Evolutionary conservation across 1,140 invertebrate species (phyloP).

Genomic region (Aphidius gifuensis): DNA sequence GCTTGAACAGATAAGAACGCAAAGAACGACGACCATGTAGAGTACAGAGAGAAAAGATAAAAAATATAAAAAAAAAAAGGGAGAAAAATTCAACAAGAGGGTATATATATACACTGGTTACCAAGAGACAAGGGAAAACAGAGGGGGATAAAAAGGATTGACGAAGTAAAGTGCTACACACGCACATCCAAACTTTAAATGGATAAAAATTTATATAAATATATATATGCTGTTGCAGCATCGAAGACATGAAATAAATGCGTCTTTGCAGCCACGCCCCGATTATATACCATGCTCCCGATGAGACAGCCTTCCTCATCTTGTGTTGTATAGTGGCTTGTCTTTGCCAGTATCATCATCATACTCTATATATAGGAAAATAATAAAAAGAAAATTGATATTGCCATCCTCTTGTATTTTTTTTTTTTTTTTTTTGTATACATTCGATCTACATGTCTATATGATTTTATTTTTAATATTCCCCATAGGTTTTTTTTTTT

Average conservation of each 20-base stretch:
- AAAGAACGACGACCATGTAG: too few relatives aligned
- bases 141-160: constrained; percentile 18
- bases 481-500: too few relatives aligned
- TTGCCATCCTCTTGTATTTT: too few relatives aligned
- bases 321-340: constrained; percentile 21
- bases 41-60: neutral
- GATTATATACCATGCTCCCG: constrained; percentile 16
- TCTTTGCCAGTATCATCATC: constrained; percentile 1
- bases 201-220: too few relatives aligned
- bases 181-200: too few relatives aligned
- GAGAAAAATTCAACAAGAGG: constrained; percentile 19
- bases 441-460: too few relatives aligned
- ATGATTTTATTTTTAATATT: too few relatives aligned
- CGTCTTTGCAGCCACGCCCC: constrained; percentile 25
- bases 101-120: too few relatives aligned
- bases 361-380: too few relatives aligned
- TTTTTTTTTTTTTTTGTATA: too few relatives aligned
- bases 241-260: constrained; percentile 30
- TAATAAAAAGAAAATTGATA: too few relatives aligned
- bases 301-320: constrained; percentile 30
- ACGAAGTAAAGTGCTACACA: constrained; percentile 19
- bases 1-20: constrained; percentile 20
- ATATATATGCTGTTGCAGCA: constrained; percentile 18
- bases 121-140: neutral
- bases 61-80: constrained; percentile 8